Base-by-base conservation (phyloP, 2,113 vertebrate species). In the Columbina picui region DNA sequence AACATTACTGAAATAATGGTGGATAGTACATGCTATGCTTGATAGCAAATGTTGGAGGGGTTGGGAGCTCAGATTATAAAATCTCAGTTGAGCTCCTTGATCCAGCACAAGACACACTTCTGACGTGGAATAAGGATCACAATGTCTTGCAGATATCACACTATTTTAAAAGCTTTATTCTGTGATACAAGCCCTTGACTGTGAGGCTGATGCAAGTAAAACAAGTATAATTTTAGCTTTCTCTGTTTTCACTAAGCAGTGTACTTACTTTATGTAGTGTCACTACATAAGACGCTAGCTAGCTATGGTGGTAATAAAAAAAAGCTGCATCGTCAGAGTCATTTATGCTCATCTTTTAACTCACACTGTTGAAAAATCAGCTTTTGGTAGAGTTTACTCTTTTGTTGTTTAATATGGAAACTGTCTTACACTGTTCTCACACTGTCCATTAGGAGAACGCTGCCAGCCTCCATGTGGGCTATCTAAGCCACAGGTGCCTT, bases 331-430 rank as follows among this genome's bases (percentile, higher is more conserved):
- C 4, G 27, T 70, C 27, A 89, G 38, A 94, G 41, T 60, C 18
- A 86, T 79, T 87, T 93, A 43, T 64, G 56, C 49, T 68, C 14
- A 4, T 92, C 64, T 95, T 93, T 93, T 90, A 47, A 88, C 36
- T 89, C 65, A 75, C 18, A 64, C 67, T 84, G 83, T 80, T 81
- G 67, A 94, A 95, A 95, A 92, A 78, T 56, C 59, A 87, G 50
- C 79, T 92, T 87, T 78, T 4, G 4, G 64, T 94, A 70, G 49
- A 78, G 67, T 60, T 91, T 82, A 60, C 67, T 68, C 17, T 80
- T 86, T 43, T 5, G 7, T 86, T 84, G 55, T 59, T 84, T 71
- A 69, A 70, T 47, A 61, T 16, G 71, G 74, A 89, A 94, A 92
- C 53, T 69, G 93, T 76, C 75, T 93, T 70, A 84, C 65, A 57